Conservation (phyloP, 2,113 vertebrate genomes). For the Chinchilla lanigera region DNA sequence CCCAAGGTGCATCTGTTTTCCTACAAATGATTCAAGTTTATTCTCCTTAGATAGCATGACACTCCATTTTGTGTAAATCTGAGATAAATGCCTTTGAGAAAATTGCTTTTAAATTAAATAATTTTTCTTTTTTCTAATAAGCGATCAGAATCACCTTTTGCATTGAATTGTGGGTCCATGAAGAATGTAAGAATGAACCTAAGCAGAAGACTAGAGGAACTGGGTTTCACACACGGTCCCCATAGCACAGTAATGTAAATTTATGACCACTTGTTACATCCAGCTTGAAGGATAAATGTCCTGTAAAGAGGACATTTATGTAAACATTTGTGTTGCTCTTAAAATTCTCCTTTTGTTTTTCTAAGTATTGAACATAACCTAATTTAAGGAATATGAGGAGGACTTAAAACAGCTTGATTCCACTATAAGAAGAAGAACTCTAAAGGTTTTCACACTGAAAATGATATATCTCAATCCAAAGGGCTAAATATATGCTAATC, state of each 20-base stretch:
- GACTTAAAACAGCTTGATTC: not conserved
- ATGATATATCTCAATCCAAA: not conserved
- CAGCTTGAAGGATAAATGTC: not conserved
- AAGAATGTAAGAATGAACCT: not conserved
- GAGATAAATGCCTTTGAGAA: not conserved
- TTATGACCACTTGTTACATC: not conserved
- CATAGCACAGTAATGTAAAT: not conserved
- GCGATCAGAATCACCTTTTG: not conserved
- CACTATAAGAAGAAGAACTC: not conserved
- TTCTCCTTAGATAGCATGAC: not conserved
- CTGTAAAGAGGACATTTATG: too few relatives aligned
- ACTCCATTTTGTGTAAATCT: not conserved
- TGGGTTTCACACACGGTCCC: not conserved
- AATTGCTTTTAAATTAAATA: constrained; percentile 1
- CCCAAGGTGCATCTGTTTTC: not conserved
- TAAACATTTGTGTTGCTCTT: not conserved
- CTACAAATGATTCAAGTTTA: not conserved
- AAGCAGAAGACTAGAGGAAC: not conserved
- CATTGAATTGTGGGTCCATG: not conserved
- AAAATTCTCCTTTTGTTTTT: not conserved
- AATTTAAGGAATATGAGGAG: not conserved
- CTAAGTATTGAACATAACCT: not conserved
- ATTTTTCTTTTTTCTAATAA: constrained; percentile 21
- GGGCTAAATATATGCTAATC: not conserved
- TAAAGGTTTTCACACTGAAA: not conserved